Evolutionary conservation across 1,140 invertebrate species (phyloP).

Genomic region (Cyrtorhinus lividipennis): DNA sequence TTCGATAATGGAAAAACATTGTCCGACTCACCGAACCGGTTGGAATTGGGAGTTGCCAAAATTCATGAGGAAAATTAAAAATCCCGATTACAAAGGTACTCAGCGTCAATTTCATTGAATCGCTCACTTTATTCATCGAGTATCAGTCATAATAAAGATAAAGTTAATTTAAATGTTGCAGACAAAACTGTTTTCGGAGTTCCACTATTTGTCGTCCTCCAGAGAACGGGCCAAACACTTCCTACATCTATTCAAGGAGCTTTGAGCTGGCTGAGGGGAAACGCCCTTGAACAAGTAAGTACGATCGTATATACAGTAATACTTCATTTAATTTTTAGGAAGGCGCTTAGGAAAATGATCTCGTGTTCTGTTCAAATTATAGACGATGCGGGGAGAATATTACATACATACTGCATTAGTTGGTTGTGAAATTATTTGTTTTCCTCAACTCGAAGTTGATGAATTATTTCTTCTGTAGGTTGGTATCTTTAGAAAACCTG

Average conservation of each 20-base stretch:
- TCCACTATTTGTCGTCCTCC: conserved; percentile 63
- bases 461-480: conserved; percentile 36
- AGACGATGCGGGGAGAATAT: no score
- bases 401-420: no score
- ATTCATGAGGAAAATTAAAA: conserved; percentile 79
- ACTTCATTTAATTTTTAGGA: not conserved
- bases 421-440: no score
- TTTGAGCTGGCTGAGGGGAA: conserved; percentile 65
- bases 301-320: not conserved
- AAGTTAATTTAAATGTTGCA: conserved; percentile 29
- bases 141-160: conserved; percentile 11
- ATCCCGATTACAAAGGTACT: conserved; percentile 71
- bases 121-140: not conserved
- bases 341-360: not conserved
- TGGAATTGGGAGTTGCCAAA: conserved; percentile 90
- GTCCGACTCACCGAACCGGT: conserved; percentile 71
- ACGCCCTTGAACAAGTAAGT: conserved; percentile 56
- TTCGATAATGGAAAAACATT: conserved; percentile 83
- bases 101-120: not conserved
- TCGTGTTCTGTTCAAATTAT: not conserved
- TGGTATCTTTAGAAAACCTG: conserved; percentile 85
- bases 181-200: conserved; percentile 87
- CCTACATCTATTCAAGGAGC: conserved; percentile 76
- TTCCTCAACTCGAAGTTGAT: not conserved
- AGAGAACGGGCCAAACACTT: conserved; percentile 73